Evolutionary conservation across 2,888 invertebrate genomes (phyloP).

Genomic region (Eucera pruinosa): DNA sequence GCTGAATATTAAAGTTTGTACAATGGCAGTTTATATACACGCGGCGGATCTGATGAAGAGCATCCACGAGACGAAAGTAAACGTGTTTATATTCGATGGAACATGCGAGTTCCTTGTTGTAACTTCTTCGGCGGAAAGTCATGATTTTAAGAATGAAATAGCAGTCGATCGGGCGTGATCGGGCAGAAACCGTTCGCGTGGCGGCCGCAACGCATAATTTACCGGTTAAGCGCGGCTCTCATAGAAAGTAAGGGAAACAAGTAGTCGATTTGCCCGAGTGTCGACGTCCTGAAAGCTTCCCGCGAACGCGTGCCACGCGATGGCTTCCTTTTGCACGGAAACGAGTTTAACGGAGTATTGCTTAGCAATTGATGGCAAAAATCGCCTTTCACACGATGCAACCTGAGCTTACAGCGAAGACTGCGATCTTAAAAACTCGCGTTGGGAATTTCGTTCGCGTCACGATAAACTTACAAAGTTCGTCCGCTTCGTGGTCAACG

Average conservation of each 20-base stretch:
- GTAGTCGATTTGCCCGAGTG: slow-evolving; percentile 52
- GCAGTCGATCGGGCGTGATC: slow-evolving; percentile 30
- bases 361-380: slow-evolving; percentile 22
- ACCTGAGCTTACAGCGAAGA: too few species aligned
- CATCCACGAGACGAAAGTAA: slow-evolving; percentile 20
- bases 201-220: slow-evolving; percentile 50
- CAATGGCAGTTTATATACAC: too few species aligned
- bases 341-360: slow-evolving; percentile 31
- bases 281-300: slow-evolving; percentile 48
- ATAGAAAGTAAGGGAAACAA: slow-evolving; percentile 58
- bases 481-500: too few species aligned
- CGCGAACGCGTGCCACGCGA: slow-evolving; percentile 44
- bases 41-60: slow-evolving; percentile 16
- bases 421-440: background rate
- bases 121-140: background rate
- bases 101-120: slow-evolving; percentile 6
- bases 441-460: too few species aligned
- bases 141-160: background rate
- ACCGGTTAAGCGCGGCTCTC: slow-evolving; percentile 56
- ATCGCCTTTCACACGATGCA: slow-evolving; percentile 8
- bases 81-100: background rate
- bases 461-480: too few species aligned
- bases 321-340: slow-evolving; percentile 45
- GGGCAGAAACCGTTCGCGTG: slow-evolving; percentile 8
- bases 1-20: too few species aligned